Percentiles rank a stretch among this genome's conserved stretches.
Evolutionary conservation across 2,113 vertebrate genomes (phyloP).

Genomic region (Pedionomus torquatus): DNA sequence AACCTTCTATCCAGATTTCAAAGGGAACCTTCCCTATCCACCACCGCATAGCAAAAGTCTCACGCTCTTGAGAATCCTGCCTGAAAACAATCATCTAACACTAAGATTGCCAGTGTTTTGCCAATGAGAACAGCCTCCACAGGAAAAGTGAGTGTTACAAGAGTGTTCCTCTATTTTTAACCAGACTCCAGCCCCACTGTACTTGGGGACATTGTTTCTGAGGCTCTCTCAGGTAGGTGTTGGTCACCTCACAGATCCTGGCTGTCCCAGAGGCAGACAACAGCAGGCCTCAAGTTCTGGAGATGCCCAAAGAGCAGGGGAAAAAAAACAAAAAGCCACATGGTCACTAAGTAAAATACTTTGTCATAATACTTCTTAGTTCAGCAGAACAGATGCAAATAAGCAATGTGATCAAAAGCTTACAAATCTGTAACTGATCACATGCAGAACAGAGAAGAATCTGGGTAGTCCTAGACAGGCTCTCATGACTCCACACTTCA

Average conservation of each 20-base stretch:
- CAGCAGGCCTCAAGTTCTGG: background rate
- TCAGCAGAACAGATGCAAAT: background rate
- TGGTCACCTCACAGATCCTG: background rate
- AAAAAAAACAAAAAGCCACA: background rate
- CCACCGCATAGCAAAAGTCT: background rate
- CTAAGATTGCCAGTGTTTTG: background rate
- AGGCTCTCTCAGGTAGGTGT: background rate
- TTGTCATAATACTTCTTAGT: background rate
- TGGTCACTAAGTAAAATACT: background rate
- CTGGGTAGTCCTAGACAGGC: background rate
- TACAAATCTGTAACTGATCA: background rate
- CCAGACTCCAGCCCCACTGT: background rate
- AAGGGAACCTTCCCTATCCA: background rate
- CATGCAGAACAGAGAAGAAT: background rate
- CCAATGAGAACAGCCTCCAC: background rate
- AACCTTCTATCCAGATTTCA: background rate
- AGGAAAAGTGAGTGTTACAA: background rate
- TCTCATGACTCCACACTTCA: background rate
- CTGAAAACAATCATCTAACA: background rate
- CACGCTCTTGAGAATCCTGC: background rate
- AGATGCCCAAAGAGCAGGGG: rapidly evolving
- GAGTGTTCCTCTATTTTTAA: background rate
- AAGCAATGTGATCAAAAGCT: background rate
- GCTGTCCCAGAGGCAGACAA: background rate
- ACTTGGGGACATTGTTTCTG: background rate